Evolutionary conservation across 2,888 invertebrate species (phyloP), one percentile per base, ranked within the genome.

Genomic region (Melinopterus prodromus): DNA sequence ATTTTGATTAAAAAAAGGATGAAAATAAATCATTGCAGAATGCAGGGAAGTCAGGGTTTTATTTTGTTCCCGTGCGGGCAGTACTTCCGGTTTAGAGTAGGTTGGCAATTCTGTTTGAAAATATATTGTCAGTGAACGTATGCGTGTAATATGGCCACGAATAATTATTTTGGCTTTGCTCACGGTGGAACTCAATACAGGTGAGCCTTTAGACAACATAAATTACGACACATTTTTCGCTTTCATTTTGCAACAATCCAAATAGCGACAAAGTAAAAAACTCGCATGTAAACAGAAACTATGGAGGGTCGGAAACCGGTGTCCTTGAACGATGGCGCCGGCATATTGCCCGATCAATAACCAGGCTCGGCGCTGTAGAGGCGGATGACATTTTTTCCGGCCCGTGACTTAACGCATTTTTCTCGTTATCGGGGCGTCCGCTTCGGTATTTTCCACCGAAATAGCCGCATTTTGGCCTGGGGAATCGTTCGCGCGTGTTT

Each of bases 151-250:
- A 89, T 96, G 96, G 95, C 96, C 91, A 94, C 96, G 90, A 97
- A 97, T 92, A 97, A 97, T 93, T 97, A 97, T 92, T 97, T 97
- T 90, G 97, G 97, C 89, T 97, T 97, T 93, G 96, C 96, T 88
- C 97, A 97, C 90, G 96, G 96, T 88, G 96, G 97, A 90, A 96
- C 97, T 88, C 97, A 97, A 92, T 97, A 97, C 90, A 95, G 95
- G 95, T 96, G 91, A 92, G 94, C 91, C 71, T 74, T 26, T 15
- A 76, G 26, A 53, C 38, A 16, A 9, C 72, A 80, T 12, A 16
- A 80, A 69, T 71, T 69, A 37, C 16, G 69, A 12, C 26, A 6
- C 12, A 7, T 78, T 80, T 80, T 78, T 71, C 69, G 9, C 14
- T 16, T 15, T 38, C 35, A 70, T 78, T 78, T 78, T 77, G 35